Percentiles rank a stretch among this genome's conserved stretches.
These are phyloP conservation scores for Apamea monoglypha DNA, from an alignment of 2,888 invertebrate species.

Conservation along the genomic window DNA sequence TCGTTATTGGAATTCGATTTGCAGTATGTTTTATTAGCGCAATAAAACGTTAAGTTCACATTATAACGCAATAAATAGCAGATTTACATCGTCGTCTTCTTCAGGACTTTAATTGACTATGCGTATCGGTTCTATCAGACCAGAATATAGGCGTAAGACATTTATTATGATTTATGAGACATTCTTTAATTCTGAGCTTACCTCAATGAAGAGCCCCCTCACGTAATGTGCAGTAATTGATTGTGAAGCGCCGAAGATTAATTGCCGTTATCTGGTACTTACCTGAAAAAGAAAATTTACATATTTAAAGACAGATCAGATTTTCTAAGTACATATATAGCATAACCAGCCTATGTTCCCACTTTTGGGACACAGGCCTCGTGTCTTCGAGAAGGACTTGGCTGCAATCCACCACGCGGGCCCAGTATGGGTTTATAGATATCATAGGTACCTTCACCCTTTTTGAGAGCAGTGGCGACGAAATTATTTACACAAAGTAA, in stretches of 20 bases:
- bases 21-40: constrained; percentile 35
- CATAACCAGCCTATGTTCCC: background rate
- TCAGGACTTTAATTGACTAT: constrained; percentile 23
- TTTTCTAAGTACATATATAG: constrained; percentile 5
- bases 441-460: background rate
- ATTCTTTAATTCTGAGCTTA: constrained; percentile 53
- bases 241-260: constrained; percentile 59
- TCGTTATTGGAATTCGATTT: constrained; percentile 33
- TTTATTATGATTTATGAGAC: constrained; percentile 54
- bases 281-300: constrained; percentile 69
- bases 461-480: background rate
- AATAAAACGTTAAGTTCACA: constrained; percentile 35
- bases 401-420: background rate
- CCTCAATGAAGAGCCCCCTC: constrained; percentile 59
- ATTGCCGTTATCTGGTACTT: constrained; percentile 64
- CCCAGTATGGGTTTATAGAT: background rate
- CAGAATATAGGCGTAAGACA: constrained; percentile 23
- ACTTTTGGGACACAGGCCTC: background rate
- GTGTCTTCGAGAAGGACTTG: background rate
- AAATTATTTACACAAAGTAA: background rate
- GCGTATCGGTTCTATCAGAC: constrained; percentile 27
- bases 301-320: constrained; percentile 48
- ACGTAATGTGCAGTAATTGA: constrained; percentile 60
- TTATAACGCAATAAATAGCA: constrained; percentile 10
- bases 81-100: constrained; percentile 12